A percentile compares a stretch with the other conserved stretches of the same genome.
phyloP scores from a whole-genome alignment of 2,113 vertebrate genomes.

The Catagonus wagneri region DNA sequence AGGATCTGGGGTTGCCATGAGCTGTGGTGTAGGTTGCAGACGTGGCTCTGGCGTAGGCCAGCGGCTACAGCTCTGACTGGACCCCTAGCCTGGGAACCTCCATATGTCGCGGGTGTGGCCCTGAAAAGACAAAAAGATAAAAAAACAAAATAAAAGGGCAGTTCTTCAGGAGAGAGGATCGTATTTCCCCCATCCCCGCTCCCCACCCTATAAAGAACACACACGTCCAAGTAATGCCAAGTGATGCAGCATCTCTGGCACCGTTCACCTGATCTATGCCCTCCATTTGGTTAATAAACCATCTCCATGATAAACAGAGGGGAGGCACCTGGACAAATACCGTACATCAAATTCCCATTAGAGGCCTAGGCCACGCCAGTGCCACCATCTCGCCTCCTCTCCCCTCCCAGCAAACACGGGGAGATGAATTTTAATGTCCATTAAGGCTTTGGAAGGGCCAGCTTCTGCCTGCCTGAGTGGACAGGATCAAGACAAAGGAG shows the following conservation, averaged over 20 bases:
- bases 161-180: not conserved
- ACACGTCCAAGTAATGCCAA: not conserved
- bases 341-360: not conserved
- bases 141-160: not conserved
- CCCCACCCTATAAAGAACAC: not conserved
- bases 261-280: not conserved
- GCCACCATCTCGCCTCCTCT: not conserved
- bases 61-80: too few species aligned
- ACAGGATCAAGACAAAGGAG: not conserved
- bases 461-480: not conserved
- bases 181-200: too few species aligned
- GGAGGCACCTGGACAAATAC: conserved; percentile 13
- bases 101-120: too few species aligned
- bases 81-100: too few species aligned
- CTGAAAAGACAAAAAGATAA: too few species aligned
- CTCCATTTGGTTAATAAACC: not conserved
- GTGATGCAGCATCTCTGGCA: not conserved
- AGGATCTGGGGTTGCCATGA: too few species aligned
- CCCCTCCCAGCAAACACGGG: not conserved
- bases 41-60: too few species aligned
- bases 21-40: too few species aligned
- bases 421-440: not conserved
- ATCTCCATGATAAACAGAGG: not conserved
- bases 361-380: not conserved
- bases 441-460: not conserved